Base-by-base conservation (phyloP, 1,140 invertebrate species). In the Papilio dardanus region DNA sequence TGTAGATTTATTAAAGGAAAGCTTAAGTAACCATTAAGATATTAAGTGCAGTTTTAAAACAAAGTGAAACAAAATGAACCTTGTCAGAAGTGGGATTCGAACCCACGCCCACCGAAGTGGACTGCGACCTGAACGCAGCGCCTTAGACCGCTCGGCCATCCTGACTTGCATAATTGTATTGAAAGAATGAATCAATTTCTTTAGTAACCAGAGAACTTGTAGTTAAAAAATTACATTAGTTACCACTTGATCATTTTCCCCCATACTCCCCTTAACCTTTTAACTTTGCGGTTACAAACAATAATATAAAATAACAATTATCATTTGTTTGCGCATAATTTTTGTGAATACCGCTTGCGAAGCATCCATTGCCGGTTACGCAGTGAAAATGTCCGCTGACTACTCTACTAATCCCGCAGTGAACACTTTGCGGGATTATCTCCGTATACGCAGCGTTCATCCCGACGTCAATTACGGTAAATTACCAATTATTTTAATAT, bases 391-490 rank as follows among this genome's bases (percentile, higher is more conserved):
- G 80, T 21, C 83, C 30, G 66, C 65, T 12, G 77, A 86, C 69
- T 80, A 79, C 74, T 80, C 78, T 14, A 77, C 96, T 81, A 86
- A 95, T 84, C 94, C 94, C 83, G 96, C 96, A 81, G 95, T 97
- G 75, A 94, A 94, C 40, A 97, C 96, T 88, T 97, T 98, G 85
- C 94, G 95, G 65, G 95, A 97, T 83, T 98, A 98, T 91, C 90
- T 98, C 16, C 93, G 95, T 77, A 97, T 98, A 66, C 96, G 96
- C 5, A 96, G 96, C 24, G 96, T 97, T 6, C 97, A 98, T 79
- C 97, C 97, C 0, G 93, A 97, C 87, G 93, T 97, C 78, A 95
- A 98, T 92, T 98, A 98, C 88, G 95, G 97, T 97, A 94, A 94
- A 94, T 80, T 31, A 74, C 24, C 12, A 14, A 28, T 62, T 62